These are phyloP conservation scores for Drosophila busckii DNA, from an alignment of 1,140 invertebrate genomes.

Conservation along the genomic window DNA sequence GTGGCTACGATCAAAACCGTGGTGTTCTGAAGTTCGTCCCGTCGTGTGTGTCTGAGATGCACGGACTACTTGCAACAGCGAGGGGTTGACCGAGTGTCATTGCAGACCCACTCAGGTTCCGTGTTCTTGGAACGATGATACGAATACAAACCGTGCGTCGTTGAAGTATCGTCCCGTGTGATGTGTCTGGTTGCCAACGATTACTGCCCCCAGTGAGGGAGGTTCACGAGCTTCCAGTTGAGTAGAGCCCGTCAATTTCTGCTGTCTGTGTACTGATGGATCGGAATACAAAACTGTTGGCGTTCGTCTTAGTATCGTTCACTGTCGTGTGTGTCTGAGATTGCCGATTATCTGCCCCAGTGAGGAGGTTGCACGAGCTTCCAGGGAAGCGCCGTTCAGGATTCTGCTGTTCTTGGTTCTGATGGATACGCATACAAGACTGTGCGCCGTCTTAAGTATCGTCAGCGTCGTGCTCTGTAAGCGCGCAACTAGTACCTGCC, in stretches of 20 bases:
- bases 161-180: conserved; percentile 42
- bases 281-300: conserved; percentile 61
- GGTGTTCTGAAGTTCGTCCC: conserved; percentile 36
- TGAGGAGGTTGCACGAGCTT: conserved; percentile 35
- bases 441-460: conserved; percentile 63
- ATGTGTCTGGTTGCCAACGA: conserved; percentile 41
- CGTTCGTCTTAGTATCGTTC: conserved; percentile 52
- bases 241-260: conserved; percentile 25
- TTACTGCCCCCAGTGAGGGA: conserved; percentile 37
- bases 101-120: conserved; percentile 20
- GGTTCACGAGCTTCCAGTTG: not conserved
- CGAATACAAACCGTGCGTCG: conserved; percentile 46
- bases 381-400: conserved; percentile 40
- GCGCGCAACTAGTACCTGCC: conserved; percentile 28
- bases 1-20: conserved; percentile 51
- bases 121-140: conserved; percentile 36
- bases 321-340: conserved; percentile 55
- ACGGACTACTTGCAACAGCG: conserved; percentile 37
- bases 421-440: conserved; percentile 67
- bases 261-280: conserved; percentile 49
- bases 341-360: conserved; percentile 48
- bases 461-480: conserved; percentile 66
- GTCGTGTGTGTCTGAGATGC: conserved; percentile 38
- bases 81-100: conserved; percentile 8
- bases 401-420: conserved; percentile 46